A percentile compares a stretch with the other conserved stretches of the same genome.
Evolutionary conservation across 2,113 vertebrate genomes (phyloP).

Genomic region (Seriola quinqueradiata): DNA sequence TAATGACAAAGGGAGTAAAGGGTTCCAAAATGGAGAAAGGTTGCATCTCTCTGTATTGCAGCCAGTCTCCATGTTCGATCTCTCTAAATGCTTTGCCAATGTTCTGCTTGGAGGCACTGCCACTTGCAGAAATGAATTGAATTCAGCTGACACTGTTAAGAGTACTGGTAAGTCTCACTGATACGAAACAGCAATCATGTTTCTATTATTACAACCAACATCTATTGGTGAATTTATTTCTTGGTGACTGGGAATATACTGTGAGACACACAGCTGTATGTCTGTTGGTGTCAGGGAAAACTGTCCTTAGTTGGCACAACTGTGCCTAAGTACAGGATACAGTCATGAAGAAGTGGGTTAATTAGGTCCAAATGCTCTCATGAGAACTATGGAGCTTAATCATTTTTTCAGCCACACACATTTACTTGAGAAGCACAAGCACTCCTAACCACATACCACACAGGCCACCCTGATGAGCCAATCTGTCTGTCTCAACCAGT

Average conservation of each 20-base stretch:
- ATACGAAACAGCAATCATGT: constrained; percentile 39
- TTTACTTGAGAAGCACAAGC: constrained; percentile 20
- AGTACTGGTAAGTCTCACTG: constrained; percentile 24
- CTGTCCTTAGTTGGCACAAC: constrained; percentile 16
- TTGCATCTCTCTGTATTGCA: background rate
- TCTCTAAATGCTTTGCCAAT: constrained; percentile 44
- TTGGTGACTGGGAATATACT: constrained; percentile 9
- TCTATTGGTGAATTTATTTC: constrained; percentile 33
- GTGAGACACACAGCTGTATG: background rate
- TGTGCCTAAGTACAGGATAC: constrained; percentile 22
- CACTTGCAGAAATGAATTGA: constrained; percentile 34
- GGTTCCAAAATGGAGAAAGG: constrained; percentile 25
- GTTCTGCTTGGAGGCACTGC: constrained; percentile 36
- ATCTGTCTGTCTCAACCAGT: constrained; percentile 42
- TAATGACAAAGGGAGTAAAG: constrained; percentile 19
- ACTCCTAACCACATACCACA: constrained; percentile 15
- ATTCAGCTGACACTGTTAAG: constrained; percentile 23
- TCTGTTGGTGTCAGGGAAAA: constrained; percentile 30
- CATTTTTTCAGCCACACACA: constrained; percentile 44
- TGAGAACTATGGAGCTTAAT: constrained; percentile 47
- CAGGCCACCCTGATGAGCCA: constrained; percentile 21
- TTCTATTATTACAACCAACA: constrained; percentile 40
- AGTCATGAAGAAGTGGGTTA: constrained; percentile 45
- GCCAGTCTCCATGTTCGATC: constrained; percentile 28
- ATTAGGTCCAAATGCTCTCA: constrained; percentile 53